Evolutionary conservation across 2,113 vertebrate genomes (phyloP).

Genomic region (Aramus guarauna): DNA sequence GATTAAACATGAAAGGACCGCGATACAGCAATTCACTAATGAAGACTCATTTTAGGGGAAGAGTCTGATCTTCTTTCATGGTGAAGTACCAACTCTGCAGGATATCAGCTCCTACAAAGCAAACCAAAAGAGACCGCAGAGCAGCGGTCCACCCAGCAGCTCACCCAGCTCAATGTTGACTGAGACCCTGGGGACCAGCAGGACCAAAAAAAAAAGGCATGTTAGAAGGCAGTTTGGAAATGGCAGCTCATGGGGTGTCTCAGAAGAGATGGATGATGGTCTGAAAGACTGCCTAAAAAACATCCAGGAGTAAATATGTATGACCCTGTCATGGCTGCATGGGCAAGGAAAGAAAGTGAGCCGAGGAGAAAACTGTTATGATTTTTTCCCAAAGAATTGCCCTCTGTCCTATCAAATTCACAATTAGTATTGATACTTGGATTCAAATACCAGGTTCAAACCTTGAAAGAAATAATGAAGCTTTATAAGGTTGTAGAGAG

Average conservation of each 20-base stretch:
- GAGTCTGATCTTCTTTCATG: neutral
- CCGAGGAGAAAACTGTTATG: neutral
- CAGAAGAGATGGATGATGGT: neutral
- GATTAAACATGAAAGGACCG: neutral
- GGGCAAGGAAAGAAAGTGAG: neutral
- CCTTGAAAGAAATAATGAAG: neutral
- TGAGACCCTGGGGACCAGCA: neutral
- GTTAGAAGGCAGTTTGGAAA: neutral
- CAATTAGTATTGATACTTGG: neutral
- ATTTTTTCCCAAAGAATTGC: neutral
- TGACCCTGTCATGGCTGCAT: neutral
- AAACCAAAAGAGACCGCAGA: neutral
- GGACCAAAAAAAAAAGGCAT: neutral
- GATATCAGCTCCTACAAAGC: neutral
- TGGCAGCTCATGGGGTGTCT: neutral
- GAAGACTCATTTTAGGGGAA: neutral
- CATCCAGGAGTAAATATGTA: neutral
- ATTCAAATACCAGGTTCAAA: neutral
- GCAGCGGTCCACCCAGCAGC: neutral
- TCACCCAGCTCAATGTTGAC: neutral
- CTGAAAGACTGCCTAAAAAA: neutral
- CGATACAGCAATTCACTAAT: neutral
- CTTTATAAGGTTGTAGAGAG: neutral
- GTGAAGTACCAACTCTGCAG: neutral
- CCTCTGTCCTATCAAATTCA: neutral